A percentile compares a stretch with the other conserved stretches of the same genome.
These are phyloP conservation scores for Eupithecia exiguata DNA, from an alignment of 2,888 invertebrate species.

Conservation along the genomic window DNA sequence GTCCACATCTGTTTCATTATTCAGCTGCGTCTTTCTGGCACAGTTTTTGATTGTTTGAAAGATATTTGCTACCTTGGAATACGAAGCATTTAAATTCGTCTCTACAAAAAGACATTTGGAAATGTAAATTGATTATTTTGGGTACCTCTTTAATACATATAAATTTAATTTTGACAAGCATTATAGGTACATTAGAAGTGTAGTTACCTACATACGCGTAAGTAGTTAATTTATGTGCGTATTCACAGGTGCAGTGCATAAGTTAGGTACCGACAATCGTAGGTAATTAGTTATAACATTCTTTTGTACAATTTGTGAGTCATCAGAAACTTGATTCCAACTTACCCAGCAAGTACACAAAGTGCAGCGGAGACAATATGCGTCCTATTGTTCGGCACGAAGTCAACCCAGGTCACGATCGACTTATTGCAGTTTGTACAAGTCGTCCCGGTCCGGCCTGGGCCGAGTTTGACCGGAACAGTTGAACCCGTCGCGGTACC, in stretches of 20 bases:
- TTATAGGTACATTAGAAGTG: not conserved
- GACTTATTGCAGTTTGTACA: slow-evolving; percentile 73
- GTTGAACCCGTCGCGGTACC: slow-evolving; percentile 47
- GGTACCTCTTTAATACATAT: not conserved
- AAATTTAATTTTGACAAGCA: not conserved
- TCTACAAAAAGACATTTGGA: not conserved
- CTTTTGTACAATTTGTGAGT: slow-evolving; percentile 15
- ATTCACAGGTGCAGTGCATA: slow-evolving; percentile 15
- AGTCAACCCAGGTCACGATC: slow-evolving; percentile 73
- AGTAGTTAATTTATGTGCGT: not conserved
- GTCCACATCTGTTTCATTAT: not conserved
- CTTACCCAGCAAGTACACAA: slow-evolving; percentile 76
- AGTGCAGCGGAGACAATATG: slow-evolving; percentile 77
- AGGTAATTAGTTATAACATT: slow-evolving; percentile 16
- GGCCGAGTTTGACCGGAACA: slow-evolving; percentile 57
- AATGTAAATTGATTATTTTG: not conserved
- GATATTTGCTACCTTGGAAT: not conserved
- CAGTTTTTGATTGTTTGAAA: not conserved
- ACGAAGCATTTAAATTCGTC: not conserved
- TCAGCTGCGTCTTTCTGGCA: not conserved
- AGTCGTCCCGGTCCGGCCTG: slow-evolving; percentile 72
- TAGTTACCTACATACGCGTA: not conserved
- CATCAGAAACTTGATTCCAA: slow-evolving; percentile 23
- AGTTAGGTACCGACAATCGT: slow-evolving; percentile 2
- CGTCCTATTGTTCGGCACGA: slow-evolving; percentile 75